phyloP scores from a whole-genome alignment of 2,113 vertebrate species.

The Tricholaema leucomelas region DNA sequence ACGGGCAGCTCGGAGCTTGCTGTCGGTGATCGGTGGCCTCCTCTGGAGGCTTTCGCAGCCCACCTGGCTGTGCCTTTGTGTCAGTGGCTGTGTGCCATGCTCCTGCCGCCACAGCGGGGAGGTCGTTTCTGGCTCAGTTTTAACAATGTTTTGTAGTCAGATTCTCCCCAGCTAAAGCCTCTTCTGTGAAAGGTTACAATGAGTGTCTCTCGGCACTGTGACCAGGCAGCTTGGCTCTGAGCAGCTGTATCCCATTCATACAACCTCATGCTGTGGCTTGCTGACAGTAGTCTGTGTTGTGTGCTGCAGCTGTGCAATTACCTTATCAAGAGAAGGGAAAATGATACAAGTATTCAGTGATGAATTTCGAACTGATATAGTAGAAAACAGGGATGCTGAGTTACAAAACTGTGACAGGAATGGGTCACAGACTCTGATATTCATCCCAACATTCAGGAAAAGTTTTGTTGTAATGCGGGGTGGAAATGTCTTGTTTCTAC shows the following conservation, averaged over 20 bases:
- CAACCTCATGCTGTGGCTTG: not conserved
- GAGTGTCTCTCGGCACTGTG: not conserved
- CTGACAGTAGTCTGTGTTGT: not conserved
- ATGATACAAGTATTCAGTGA: conserved; percentile 5
- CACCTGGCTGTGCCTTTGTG: no score
- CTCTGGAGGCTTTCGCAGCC: no score
- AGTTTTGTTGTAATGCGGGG: not conserved
- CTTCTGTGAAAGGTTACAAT: not conserved
- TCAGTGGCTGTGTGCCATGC: not conserved
- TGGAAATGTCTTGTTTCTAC: not conserved
- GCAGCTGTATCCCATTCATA: not conserved
- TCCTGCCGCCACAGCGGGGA: not conserved
- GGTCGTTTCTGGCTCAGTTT: not conserved
- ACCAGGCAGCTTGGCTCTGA: not conserved
- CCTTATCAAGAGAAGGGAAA: not conserved
- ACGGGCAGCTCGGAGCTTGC: no score
- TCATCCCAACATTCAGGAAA: not conserved
- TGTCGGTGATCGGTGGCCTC: no score
- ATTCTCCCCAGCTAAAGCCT: not conserved
- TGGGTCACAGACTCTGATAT: not conserved
- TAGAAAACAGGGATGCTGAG: conserved; percentile 6
- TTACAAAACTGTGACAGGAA: conserved; percentile 15
- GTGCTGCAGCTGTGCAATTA: not conserved
- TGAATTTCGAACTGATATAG: not conserved
- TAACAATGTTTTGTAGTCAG: not conserved